A percentile compares a stretch with the other conserved stretches of the same genome.
These are phyloP conservation scores for Aethina tumida DNA, from an alignment of 1,140 invertebrate genomes.

Conservation along the genomic window DNA sequence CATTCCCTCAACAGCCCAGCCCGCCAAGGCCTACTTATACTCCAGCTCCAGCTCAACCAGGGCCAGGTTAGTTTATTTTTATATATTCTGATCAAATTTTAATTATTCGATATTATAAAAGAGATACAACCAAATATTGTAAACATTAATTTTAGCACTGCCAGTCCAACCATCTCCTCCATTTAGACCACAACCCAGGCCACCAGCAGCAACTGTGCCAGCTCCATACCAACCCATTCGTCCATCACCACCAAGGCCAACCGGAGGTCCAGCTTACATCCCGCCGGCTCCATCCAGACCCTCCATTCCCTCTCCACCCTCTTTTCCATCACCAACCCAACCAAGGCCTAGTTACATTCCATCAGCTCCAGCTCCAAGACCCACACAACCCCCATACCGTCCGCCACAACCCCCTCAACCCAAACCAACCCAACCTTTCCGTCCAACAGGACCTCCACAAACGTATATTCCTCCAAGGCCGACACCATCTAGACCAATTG, in stretches of 20 bases:
- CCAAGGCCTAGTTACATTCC: slow-evolving; percentile 8
- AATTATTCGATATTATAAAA: too few species aligned
- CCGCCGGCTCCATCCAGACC: slow-evolving; percentile 24
- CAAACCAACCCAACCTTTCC: slow-evolving; percentile 6
- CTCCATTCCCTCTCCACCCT: slow-evolving; percentile 10
- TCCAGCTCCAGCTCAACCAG: slow-evolving; percentile 4
- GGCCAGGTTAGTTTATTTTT: too few species aligned
- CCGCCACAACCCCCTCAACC: slow-evolving; percentile 11
- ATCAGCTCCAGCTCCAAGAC: slow-evolving; percentile 10
- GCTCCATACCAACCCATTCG: slow-evolving; percentile 1
- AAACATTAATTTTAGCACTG: slow-evolving; percentile 1
- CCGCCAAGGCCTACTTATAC: slow-evolving; percentile 16
- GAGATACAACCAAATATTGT: too few species aligned
- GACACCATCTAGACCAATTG: slow-evolving; percentile 1
- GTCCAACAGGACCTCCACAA: slow-evolving; percentile 14
- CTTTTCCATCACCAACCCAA: slow-evolving; percentile 16
- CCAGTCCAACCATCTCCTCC: not conserved
- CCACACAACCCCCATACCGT: slow-evolving; percentile 9
- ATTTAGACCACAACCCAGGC: too few species aligned
- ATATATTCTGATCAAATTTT: too few species aligned
- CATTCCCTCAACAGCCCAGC: slow-evolving; percentile 11
- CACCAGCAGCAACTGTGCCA: not conserved
- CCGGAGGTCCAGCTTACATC: slow-evolving; percentile 13
- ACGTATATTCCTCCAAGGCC: slow-evolving; percentile 6
- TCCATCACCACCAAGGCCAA: slow-evolving; percentile 4